These are phyloP conservation scores for Bembecia ichneumoniformis DNA, from an alignment of 2,888 invertebrate species.

Conservation along the genomic window DNA sequence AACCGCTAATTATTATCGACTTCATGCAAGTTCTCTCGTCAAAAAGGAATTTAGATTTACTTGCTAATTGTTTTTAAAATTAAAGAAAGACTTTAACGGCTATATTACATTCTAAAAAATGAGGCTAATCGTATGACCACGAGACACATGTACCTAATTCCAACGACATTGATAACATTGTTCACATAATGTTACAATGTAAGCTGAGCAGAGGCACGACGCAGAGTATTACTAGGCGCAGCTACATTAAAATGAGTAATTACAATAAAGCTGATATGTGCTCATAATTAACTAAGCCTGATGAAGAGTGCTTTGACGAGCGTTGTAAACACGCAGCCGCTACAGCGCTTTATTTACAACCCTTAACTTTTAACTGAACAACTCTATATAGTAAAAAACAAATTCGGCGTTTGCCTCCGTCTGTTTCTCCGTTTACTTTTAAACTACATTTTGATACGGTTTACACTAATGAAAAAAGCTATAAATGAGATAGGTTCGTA, in stretches of 20 bases:
- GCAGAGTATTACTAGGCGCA: conserved; percentile 39
- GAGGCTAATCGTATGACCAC: not conserved
- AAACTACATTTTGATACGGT: too few relatives aligned
- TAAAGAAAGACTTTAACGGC: too few relatives aligned
- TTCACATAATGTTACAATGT: conserved; percentile 1
- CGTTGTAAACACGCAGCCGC: conserved; percentile 25
- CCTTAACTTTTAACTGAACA: not conserved
- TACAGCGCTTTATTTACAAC: conserved; percentile 28
- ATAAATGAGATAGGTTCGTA: too few relatives aligned
- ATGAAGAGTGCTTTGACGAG: conserved; percentile 66
- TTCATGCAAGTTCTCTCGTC: too few relatives aligned
- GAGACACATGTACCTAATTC: not conserved
- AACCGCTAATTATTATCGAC: too few relatives aligned
- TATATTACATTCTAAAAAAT: too few relatives aligned
- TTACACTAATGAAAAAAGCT: too few relatives aligned
- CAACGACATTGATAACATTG: not conserved
- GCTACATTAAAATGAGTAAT: conserved; percentile 70
- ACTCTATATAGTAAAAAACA: too few relatives aligned
- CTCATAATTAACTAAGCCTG: conserved; percentile 68
- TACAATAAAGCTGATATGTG: conserved; percentile 70
- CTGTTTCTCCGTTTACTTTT: too few relatives aligned
- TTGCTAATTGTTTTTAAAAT: too few relatives aligned
- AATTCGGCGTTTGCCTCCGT: too few relatives aligned
- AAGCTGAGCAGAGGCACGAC: conserved; percentile 18
- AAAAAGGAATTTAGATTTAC: too few relatives aligned